A percentile compares a stretch with the other conserved stretches of the same genome.
Evolutionary conservation across 1,140 invertebrate species (phyloP).

Genomic region (Sinella curviseta): DNA sequence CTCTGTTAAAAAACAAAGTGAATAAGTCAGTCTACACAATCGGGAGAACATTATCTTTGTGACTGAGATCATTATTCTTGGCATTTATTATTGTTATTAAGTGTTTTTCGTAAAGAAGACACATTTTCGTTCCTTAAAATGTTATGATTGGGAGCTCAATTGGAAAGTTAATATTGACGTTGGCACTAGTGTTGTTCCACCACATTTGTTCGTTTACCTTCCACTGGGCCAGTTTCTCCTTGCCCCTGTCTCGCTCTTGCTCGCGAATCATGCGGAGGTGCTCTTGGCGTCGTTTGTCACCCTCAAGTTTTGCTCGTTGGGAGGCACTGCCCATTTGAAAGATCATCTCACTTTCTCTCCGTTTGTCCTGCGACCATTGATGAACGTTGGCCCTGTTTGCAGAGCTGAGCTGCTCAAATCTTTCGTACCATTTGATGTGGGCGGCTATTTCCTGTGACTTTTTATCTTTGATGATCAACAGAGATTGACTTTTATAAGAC

Average conservation of each 20-base stretch:
- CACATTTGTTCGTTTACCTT: slow-evolving; percentile 38
- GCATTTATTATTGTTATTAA: too few species aligned
- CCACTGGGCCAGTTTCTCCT: slow-evolving; percentile 27
- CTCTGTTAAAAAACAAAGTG: background rate
- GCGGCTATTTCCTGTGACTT: slow-evolving; percentile 34
- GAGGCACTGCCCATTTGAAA: slow-evolving; percentile 22
- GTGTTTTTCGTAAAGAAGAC: too few species aligned
- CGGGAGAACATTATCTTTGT: background rate
- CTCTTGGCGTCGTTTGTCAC: slow-evolving; percentile 31
- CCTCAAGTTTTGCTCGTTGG: slow-evolving; percentile 24
- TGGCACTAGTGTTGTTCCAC: too few species aligned
- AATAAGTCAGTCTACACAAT: too few species aligned
- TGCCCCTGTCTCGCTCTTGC: slow-evolving; percentile 31
- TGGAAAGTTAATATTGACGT: too few species aligned
- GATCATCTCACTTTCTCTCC: slow-evolving; percentile 29
- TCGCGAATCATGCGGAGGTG: slow-evolving; percentile 27
- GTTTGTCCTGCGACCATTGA: slow-evolving; percentile 35
- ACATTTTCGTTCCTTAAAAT: too few species aligned
- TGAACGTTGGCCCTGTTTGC: slow-evolving; percentile 33
- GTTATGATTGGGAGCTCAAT: too few species aligned
- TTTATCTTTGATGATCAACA: too few species aligned
- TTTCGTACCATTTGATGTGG: slow-evolving; percentile 40
- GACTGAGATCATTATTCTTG: background rate
- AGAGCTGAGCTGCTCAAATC: slow-evolving; percentile 31
- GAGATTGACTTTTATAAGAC: too few species aligned